Base-by-base conservation (phyloP, 2,113 vertebrate genomes). In the Cisticola juncidis region DNA sequence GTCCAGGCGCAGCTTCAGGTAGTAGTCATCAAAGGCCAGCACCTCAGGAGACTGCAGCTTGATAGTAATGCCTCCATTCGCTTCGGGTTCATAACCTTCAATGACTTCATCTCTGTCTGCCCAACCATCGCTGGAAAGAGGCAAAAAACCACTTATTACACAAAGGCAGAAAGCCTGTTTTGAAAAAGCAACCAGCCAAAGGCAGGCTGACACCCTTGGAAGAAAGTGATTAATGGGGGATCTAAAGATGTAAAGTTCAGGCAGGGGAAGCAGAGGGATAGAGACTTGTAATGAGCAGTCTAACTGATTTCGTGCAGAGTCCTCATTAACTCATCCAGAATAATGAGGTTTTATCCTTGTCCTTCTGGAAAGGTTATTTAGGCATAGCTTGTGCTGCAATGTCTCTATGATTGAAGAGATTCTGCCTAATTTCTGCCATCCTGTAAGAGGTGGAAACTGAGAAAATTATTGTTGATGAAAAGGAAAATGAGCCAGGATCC, bases 21-120 rank as follows among this genome's bases (percentile, higher is more conserved):
- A 99, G 97, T 99, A 99, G 88, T 99, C 98, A 56, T 99, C 99
- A 74, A 99, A 99, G 0, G 99, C 98, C 92, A 98, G 98, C 78
- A 99, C 99, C 92, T 99, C 98, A 42, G 98, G 99, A 38, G 99
- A 99, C 78, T 99, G 99, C 60, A 99, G 98, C 95, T 99, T 99
- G 97, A 99, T 99, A 7, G 99, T 99, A 97, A 99, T 99, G 48
- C 99, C 99, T 56, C 99, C 99, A 4, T 99, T 99, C 24, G 99
- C 99, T 97, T 99, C 99, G 44, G 98, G 98, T 94, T 99, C 99
- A 4, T 98, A 99, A 20, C 99, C 99, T 97, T 99, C 99, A 70
- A 99, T 99, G 62, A 99, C 99, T 98, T 99, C 99, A 78, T 99
- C 98, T 84, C 99, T 99, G 97, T 99, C 99, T 56, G 99, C 99